phyloP scores from a whole-genome alignment of 2,888 invertebrate genomes.

The Cephus rjabovi region DNA sequence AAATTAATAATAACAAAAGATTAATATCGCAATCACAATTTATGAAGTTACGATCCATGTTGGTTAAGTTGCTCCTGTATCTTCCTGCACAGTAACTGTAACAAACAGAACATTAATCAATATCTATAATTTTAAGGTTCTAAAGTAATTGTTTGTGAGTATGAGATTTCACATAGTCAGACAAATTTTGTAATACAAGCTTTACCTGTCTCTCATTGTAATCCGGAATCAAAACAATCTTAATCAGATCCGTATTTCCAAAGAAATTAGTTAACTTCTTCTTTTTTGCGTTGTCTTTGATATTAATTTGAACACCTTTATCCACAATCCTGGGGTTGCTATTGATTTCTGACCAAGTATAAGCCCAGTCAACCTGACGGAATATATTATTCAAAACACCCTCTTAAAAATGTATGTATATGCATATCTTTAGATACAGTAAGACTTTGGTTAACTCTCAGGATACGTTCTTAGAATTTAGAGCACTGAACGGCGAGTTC shows the following conservation, averaged over 20 bases:
- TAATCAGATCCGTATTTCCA: slow-evolving; percentile 73
- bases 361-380: slow-evolving; percentile 79
- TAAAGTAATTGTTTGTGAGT: neutral
- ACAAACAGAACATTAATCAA: slow-evolving; percentile 14
- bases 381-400: neutral
- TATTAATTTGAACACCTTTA: slow-evolving; percentile 77
- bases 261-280: slow-evolving; percentile 75
- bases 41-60: slow-evolving; percentile 31
- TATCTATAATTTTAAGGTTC: neutral
- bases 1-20: too few species aligned
- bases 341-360: slow-evolving; percentile 82
- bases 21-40: too few species aligned
- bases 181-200: neutral
- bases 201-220: slow-evolving; percentile 53
- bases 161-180: neutral
- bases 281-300: slow-evolving; percentile 69
- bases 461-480: too few species aligned
- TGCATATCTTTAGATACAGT: too few species aligned
- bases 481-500: too few species aligned
- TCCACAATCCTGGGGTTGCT: slow-evolving; percentile 75
- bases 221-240: slow-evolving; percentile 69
- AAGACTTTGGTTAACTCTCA: too few species aligned
- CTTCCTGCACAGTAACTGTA: slow-evolving; percentile 50
- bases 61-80: slow-evolving; percentile 54
- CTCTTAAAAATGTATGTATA: too few species aligned